Conservation (phyloP, 2,888 invertebrate species). For the Phortica magna region DNA sequence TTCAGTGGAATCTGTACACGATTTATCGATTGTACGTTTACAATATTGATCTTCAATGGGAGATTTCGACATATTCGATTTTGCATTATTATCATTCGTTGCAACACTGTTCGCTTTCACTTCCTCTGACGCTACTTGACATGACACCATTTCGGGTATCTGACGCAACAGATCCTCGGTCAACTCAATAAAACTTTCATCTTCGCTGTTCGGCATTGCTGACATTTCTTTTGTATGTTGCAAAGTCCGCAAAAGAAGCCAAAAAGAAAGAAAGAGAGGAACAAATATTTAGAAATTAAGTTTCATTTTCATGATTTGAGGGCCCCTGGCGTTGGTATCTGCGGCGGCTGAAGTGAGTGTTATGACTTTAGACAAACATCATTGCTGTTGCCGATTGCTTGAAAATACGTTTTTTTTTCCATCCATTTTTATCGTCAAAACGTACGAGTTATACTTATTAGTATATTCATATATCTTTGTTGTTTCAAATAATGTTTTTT, state of each 20-base stretch:
- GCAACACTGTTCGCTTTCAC: background rate
- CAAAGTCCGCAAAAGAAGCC: background rate
- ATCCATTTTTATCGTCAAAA: slow-evolving; percentile 6
- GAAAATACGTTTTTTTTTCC: slow-evolving; percentile 26
- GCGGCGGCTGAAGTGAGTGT: slow-evolving; percentile 26
- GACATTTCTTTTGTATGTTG: slow-evolving; percentile 5
- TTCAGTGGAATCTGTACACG: background rate
- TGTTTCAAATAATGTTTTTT: slow-evolving; percentile 17
- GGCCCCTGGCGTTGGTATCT: background rate
- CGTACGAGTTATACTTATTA: background rate
- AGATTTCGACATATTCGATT: background rate
- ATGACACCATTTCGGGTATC: slow-evolving; percentile 46
- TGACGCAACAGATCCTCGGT: slow-evolving; percentile 45
- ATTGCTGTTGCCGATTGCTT: slow-evolving; percentile 32
- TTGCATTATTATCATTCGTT: slow-evolving; percentile 18
- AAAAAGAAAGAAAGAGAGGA: background rate
- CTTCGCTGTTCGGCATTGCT: background rate
- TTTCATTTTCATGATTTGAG: background rate
- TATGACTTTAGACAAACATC: slow-evolving; percentile 41
- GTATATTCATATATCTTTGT: background rate
- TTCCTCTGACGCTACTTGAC: background rate
- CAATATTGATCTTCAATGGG: slow-evolving; percentile 7
- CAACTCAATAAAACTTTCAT: slow-evolving; percentile 2
- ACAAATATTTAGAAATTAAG: background rate
- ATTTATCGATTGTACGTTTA: background rate